phyloP scores from a whole-genome alignment of 2,113 vertebrate genomes.

The Nycticorax nycticorax region DNA sequence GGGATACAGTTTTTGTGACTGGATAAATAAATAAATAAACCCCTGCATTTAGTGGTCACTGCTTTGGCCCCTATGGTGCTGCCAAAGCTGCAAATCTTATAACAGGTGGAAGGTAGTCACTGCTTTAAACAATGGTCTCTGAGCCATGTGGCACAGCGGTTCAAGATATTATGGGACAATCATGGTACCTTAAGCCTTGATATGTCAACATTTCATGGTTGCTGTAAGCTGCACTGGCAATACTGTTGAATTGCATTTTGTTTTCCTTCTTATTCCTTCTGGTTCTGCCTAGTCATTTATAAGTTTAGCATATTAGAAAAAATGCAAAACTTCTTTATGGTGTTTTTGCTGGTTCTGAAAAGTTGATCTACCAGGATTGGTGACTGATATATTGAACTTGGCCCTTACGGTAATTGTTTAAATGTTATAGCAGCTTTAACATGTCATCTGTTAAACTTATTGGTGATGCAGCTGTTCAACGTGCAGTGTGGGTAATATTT shows the following conservation, averaged over 20 bases:
- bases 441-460: slow-evolving; percentile 75
- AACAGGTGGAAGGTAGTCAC: neutral
- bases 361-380: neutral
- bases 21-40: neutral
- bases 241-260: neutral
- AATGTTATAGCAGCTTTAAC: slow-evolving; percentile 74
- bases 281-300: neutral
- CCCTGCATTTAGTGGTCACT: neutral
- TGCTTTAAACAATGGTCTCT: neutral
- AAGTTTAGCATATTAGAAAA: neutral
- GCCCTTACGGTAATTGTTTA: slow-evolving; percentile 74
- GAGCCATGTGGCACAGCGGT: neutral
- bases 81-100: neutral
- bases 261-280: neutral
- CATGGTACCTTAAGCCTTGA: neutral
- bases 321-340: neutral
- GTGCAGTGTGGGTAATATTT: slow-evolving; percentile 74
- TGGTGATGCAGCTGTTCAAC: slow-evolving; percentile 68
- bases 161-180: neutral
- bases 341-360: slow-evolving; percentile 17
- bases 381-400: slow-evolving; percentile 70
- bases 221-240: neutral
- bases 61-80: neutral
- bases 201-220: neutral
- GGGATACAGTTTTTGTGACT: neutral